phyloP scores from a whole-genome alignment of 1,140 invertebrate genomes.

The Drosophila virilis region DNA sequence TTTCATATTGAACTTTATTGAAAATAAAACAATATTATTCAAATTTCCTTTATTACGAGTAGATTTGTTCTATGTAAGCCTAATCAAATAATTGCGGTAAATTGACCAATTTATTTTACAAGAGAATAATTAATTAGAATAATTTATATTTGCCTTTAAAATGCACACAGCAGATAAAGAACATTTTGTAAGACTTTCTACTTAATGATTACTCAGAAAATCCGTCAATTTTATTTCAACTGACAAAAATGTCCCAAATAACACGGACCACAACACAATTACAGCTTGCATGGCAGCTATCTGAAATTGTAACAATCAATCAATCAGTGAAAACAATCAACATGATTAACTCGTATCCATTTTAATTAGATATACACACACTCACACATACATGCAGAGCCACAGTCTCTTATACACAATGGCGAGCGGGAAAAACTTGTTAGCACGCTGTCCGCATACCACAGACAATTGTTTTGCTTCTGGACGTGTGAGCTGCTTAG shows the following conservation, averaged over 20 bases:
- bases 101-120: not conserved
- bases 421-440: constrained; percentile 39
- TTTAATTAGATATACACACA: constrained; percentile 58
- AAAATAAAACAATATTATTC: no score
- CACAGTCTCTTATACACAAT: not conserved
- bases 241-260: not conserved
- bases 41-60: no score
- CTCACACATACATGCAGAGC: not conserved
- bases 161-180: not conserved
- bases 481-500: constrained; percentile 18
- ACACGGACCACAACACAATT: constrained; percentile 20
- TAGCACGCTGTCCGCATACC: constrained; percentile 36
- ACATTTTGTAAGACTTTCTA: not conserved
- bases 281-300: constrained; percentile 19
- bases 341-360: constrained; percentile 66
- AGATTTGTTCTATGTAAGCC: no score
- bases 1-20: no score
- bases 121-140: not conserved
- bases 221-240: not conserved
- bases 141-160: not conserved
- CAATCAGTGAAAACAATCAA: constrained; percentile 73
- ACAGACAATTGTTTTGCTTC: constrained; percentile 19
- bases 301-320: constrained; percentile 55
- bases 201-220: not conserved
- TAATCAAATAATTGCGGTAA: not conserved